Evolutionary conservation across 2,113 vertebrate genomes (phyloP).

Genomic region (Tor tambroides): DNA sequence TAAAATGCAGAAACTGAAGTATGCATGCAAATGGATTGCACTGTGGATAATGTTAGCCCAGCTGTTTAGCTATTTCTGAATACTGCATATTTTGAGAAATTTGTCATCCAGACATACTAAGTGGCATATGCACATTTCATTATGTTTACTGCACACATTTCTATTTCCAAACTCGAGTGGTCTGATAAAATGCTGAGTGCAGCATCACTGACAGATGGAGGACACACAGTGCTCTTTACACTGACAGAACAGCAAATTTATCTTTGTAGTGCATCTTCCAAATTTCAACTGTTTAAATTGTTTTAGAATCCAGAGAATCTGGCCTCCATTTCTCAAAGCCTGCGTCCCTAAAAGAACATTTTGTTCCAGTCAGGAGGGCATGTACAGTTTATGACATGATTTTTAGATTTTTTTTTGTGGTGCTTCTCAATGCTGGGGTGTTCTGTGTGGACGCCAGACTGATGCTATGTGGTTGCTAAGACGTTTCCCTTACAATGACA

Average conservation of each 20-base stretch:
- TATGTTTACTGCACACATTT: not conserved
- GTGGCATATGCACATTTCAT: not conserved
- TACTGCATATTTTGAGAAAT: not conserved
- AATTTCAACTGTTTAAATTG: not conserved
- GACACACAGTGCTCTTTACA: not conserved
- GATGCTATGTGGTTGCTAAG: too few species aligned
- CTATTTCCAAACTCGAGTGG: not conserved
- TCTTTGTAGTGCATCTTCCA: not conserved
- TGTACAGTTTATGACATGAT: not conserved
- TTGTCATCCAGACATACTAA: not conserved
- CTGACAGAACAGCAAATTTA: slow-evolving; percentile 4
- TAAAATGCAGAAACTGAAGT: not conserved
- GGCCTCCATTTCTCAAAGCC: not conserved
- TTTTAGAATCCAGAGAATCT: not conserved
- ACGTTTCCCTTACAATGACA: too few species aligned
- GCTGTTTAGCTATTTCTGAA: not conserved
- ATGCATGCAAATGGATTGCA: not conserved
- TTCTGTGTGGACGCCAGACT: too few species aligned
- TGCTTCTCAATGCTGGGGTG: too few species aligned
- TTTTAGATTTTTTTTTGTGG: too few species aligned
- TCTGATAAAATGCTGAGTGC: not conserved
- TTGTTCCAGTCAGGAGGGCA: not conserved
- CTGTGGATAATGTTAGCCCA: not conserved
- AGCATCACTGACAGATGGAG: slow-evolving; percentile 11
- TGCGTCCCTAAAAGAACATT: not conserved